Evolutionary conservation across 2,797 vertebrate species (phyloP), one percentile per base, ranked within the genome.

Genomic region (Acanthurus lineatus): DNA sequence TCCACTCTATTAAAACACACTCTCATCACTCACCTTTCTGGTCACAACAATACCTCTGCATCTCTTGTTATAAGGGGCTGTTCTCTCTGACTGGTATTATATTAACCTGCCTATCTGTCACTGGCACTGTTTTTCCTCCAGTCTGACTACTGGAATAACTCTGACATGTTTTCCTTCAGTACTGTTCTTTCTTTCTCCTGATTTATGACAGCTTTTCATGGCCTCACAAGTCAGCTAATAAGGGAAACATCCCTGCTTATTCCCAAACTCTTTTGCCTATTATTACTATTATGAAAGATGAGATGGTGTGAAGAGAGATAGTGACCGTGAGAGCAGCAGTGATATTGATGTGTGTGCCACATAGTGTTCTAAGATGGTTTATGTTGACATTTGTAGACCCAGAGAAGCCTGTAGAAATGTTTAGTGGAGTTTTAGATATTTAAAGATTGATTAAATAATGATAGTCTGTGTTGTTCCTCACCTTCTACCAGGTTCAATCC

Each of bases 51-150:
- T 10, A 65, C 82, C 52, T 89, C 60, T 76, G 72, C 71, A 49
- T 86, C 75, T 82, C 73, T 73, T 73, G 59, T 73, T 48, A 54
- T 76, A 51, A 51, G 53, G 20, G 70, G 66, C 89, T 88, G 79
- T 54, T 85, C 58, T 79, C 61, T 84, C 81, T 82, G 84, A 70
- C 77, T 83, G 80, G 78, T 88, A n/a, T 80, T 38, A 81, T 58
- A 84, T 90, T 86, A 84, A 90, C 85, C 77, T 73, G 85, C 82
- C 74, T 40, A 4, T 86, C 83, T 92, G 48, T 86, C 88, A 63
- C 75, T 22, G 59, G 61, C 67, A 2, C 73, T 59, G 42, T 71
- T 66, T 84, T 57, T 76, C 52, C 80, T 88, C 72, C 88, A 63
- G 80, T 42, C 60, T 65, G 58, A 53, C 73, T 57, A 10, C 82